phyloP scores from a whole-genome alignment of 2,113 vertebrate species.

The Theristicus caerulescens region DNA sequence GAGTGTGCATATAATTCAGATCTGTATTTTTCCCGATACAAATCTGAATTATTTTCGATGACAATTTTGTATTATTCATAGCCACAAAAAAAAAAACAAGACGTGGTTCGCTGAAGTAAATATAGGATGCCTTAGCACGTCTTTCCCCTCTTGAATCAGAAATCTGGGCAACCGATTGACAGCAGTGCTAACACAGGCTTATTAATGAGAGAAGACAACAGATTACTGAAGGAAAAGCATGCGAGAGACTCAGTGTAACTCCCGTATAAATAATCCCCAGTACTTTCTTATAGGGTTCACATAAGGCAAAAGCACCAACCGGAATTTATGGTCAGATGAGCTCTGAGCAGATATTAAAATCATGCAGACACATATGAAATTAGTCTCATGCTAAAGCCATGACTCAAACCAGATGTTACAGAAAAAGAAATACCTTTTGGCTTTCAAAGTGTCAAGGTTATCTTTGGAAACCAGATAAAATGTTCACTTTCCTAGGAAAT shows the following conservation, averaged over 20 bases:
- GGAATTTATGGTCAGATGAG: background rate
- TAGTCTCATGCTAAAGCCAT: slow-evolving; percentile 43
- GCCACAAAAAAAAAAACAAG: background rate
- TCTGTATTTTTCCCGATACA: background rate
- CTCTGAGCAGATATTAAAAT: background rate
- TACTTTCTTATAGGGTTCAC: background rate
- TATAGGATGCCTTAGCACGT: background rate
- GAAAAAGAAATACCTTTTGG: slow-evolving; percentile 42
- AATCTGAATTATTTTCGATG: background rate
- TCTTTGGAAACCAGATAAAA: slow-evolving; percentile 48
- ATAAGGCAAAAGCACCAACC: background rate
- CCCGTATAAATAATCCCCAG: background rate
- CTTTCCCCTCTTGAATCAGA: background rate
- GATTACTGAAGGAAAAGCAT: background rate
- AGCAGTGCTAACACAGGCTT: background rate
- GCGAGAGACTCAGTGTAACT: background rate
- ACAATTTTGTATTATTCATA: background rate
- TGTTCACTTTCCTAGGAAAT: slow-evolving; percentile 39
- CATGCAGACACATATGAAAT: slow-evolving; percentile 42
- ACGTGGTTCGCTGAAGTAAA: background rate
- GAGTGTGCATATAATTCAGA: background rate
- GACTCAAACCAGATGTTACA: slow-evolving; percentile 28
- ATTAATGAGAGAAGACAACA: slow-evolving; percentile 22
- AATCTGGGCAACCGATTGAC: background rate
- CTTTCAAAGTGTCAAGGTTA: slow-evolving; percentile 44